Evolutionary conservation across 2,797 vertebrate species (phyloP), one percentile per base, ranked within the genome.

Genomic region (Cuculus canorus): DNA sequence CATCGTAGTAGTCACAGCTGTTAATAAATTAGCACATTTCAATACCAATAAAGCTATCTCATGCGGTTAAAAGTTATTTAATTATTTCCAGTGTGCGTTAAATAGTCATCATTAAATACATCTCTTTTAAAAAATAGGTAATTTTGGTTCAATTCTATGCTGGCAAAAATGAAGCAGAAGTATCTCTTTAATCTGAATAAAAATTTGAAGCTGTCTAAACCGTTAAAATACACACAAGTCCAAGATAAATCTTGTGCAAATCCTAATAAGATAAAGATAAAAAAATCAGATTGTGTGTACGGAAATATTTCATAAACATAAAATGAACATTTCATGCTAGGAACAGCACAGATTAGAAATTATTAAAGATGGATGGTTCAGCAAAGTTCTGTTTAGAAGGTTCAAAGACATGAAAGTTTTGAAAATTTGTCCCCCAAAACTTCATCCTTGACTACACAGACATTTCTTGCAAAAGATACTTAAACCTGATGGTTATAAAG

Each of bases 401-500:
- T 68, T 66, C 70, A 73, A 80, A 50, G 18, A 16, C 9, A 2
- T 89, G 41, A 77, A 75, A 24, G 39, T 5, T 24, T 22, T 73
- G 18, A 63, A 73, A 82, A 77, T 25, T 17, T 14, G 0, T 18
- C 33, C 30, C 41, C 47, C 68, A 88, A 81, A 82, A 37, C 11
- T 37, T 65, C 1, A 1, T 25, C 41, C 33, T 50, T 41, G 32
- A 59, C 25, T 68, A 9, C 5, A 5, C 2, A 81, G 14, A 15
- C 65, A 63, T n/a, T 75, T 73, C 45, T 63, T 39, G 9, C 54
- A 43, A 82, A 82, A 54, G 8, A 12, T 64, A 69, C 12, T 75
- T 37, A 84, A 93, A 30, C 2, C 3, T 1, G 0, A n/a, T 0
- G 5, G 33, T 11, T 11, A 14, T 53, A 17, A 75, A 30, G 3